Base-by-base conservation (phyloP, 2,888 invertebrate genomes). In the Coleophora flavipennella region DNA sequence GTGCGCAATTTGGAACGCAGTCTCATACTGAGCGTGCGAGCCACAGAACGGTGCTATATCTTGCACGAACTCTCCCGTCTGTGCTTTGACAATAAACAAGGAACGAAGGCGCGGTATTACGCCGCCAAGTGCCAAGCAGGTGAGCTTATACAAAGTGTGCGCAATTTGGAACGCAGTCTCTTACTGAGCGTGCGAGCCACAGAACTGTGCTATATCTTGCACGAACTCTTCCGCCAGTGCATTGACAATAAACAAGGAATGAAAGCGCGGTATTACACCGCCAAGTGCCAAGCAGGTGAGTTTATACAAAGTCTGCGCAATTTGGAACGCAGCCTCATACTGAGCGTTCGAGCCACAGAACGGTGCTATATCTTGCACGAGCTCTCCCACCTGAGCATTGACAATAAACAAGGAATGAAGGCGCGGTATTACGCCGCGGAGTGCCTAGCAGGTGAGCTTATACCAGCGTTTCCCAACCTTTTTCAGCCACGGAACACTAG, bases 311-410 rank as follows among this genome's bases (percentile, higher is more conserved):
- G 3, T 20, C 3, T n/a, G n/a, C 6, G 20, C 20, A 20, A 20
- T 20, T 20, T 3, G 3, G 6, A 20, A 20, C 20, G 20, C 20
- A 20, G 20, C 20, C 6, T 6, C 20, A 20, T 60, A 1, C 48
- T 65, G 33, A 75, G 75, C 45, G 61, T 60, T 10, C 70, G 75
- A 8, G 49, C 64, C 0, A 45, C 67, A 3, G 83, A 84, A 42
- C 67, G 77, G 0, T 80, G 79, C 49, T 84, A 80, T 57, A 48
- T 79, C 20, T 55, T 80, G 13, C 83, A 83, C 38, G 83, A 84
- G 40, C 55, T 84, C 9, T 66, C 76, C 1, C 68, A 81, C 1
- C 55, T 81, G 7, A 62, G 74, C 36, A 62, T 66, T n/a, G 81
- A 83, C 40, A 72, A 62, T 6, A 80, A 70, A 43, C 70, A 77